Conservation (phyloP, 2,888 invertebrate species). For the Dendrolimus pini region DNA sequence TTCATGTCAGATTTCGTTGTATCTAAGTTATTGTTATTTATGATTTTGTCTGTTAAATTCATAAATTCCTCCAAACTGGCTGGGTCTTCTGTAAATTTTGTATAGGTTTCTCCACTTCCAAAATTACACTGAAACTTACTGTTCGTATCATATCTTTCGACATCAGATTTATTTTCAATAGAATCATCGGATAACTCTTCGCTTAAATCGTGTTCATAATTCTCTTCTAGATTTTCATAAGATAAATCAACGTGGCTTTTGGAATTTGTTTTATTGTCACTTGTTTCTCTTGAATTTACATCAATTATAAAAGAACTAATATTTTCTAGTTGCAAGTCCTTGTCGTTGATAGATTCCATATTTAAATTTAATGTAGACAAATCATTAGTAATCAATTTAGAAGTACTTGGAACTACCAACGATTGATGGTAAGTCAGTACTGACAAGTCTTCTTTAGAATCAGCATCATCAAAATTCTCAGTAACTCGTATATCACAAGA, state of each 20-base stretch:
- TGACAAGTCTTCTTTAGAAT: conserved; percentile 26
- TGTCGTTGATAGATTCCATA: not conserved
- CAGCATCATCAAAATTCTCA: conserved; percentile 21
- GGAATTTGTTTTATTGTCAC: not conserved
- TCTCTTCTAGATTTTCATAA: conserved; percentile 42
- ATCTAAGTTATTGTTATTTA: conserved; percentile 31
- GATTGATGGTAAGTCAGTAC: conserved; percentile 18
- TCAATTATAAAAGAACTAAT: not conserved
- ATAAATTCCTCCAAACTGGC: conserved; percentile 63
- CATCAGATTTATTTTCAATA: conserved; percentile 34
- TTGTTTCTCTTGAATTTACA: not conserved
- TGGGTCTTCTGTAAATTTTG: conserved; percentile 61
- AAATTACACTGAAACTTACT: conserved; percentile 41
- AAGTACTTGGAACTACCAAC: not conserved
- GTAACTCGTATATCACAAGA: conserved; percentile 32
- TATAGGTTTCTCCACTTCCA: conserved; percentile 66
- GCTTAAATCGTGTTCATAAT: conserved; percentile 44
- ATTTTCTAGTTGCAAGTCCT: not conserved
- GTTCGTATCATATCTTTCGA: conserved; percentile 17
- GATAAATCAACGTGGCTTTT: conserved; percentile 23
- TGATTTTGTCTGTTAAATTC: conserved; percentile 56
- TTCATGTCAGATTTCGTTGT: conserved; percentile 24
- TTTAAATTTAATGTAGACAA: not conserved
- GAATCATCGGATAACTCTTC: conserved; percentile 40
- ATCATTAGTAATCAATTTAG: not conserved